phyloP scores from a whole-genome alignment of 1,140 invertebrate species.

The Lasioglossum baleicum region DNA sequence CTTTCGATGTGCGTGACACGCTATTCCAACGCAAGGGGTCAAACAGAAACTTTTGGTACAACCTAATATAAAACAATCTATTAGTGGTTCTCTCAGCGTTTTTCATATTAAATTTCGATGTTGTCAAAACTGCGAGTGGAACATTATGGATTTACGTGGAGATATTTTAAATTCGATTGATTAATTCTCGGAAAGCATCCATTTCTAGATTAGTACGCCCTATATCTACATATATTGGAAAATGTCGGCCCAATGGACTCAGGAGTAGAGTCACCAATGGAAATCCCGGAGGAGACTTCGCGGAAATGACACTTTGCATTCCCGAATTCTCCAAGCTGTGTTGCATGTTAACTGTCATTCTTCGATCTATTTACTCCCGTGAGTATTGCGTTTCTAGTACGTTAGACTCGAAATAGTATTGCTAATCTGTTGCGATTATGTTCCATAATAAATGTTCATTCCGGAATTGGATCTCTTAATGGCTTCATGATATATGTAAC shows the following conservation, averaged over 20 bases:
- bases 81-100: too few species aligned
- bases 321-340: constrained; percentile 18
- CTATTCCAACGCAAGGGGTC: too few species aligned
- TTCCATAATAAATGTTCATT: background rate
- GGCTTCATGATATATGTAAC: too few species aligned
- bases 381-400: background rate
- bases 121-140: too few species aligned
- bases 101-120: too few species aligned
- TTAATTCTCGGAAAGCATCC: background rate
- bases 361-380: constrained; percentile 26
- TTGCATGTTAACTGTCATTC: constrained; percentile 17
- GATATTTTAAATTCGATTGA: too few species aligned
- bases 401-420: background rate
- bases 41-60: too few species aligned
- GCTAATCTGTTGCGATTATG: too few species aligned
- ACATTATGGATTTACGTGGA: too few species aligned
- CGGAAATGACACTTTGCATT: constrained; percentile 43
- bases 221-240: too few species aligned
- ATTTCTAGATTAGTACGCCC: background rate
- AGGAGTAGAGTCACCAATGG: constrained; percentile 6
- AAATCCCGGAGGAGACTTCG: constrained; percentile 25
- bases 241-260: background rate
- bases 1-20: too few species aligned
- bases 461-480: background rate
- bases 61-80: too few species aligned